These are phyloP conservation scores for Cryptotis parvus DNA, from an alignment of 2,113 vertebrate genomes.

Conservation along the genomic window DNA sequence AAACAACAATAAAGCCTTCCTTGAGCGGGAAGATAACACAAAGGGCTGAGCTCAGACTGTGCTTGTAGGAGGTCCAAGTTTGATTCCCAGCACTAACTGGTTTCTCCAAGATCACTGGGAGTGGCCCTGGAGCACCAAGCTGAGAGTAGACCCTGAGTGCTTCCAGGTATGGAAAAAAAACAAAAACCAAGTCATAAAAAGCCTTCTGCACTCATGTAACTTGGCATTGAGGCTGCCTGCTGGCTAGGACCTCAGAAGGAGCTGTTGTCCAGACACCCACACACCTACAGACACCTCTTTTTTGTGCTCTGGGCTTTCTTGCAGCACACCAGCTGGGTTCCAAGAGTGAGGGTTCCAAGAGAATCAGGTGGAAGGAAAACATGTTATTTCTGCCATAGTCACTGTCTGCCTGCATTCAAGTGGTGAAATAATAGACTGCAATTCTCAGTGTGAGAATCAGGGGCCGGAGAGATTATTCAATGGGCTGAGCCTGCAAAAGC, in stretches of 20 bases:
- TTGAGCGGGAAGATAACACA: no score
- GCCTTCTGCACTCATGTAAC: neutral
- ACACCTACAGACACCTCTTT: neutral
- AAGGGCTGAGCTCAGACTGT: no score
- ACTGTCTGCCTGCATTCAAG: neutral
- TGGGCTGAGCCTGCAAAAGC: no score
- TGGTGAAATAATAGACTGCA: neutral
- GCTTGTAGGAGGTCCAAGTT: no score
- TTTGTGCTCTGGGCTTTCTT: neutral
- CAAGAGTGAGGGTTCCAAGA: constrained; percentile 30
- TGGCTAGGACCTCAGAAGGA: neutral
- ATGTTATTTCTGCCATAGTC: neutral
- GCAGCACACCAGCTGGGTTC: neutral
- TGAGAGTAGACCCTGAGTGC: no score
- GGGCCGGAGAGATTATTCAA: no score
- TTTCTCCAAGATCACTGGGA: no score
- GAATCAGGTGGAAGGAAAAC: neutral
- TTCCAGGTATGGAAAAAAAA: no score
- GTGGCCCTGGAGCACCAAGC: no score
- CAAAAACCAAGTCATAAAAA: neutral
- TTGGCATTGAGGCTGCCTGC: neutral
- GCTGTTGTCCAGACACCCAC: neutral
- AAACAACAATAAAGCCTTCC: no score
- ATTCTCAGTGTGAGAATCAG: neutral
- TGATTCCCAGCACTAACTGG: no score